Evolutionary conservation across 2,113 vertebrate species (phyloP).

Genomic region (Perca flavescens): DNA sequence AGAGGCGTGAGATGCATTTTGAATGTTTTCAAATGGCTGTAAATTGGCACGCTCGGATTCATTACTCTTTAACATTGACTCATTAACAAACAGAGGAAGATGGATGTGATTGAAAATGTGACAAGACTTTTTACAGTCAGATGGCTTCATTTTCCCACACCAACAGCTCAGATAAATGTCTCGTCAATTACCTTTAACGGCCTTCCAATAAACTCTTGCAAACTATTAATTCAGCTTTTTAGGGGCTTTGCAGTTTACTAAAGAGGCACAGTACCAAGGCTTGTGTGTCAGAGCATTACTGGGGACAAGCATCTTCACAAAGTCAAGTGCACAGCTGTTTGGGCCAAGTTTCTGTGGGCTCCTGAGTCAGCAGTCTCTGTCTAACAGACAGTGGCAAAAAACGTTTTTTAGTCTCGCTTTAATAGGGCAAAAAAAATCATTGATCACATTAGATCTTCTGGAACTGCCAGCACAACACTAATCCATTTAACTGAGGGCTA

Average conservation of each 20-base stretch:
- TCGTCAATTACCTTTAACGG: slow-evolving; percentile 2
- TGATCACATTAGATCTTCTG: slow-evolving; percentile 13
- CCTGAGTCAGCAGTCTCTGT: slow-evolving; percentile 29
- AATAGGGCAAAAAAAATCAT: slow-evolving; percentile 14
- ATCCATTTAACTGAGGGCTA: not conserved
- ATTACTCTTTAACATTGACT: not conserved
- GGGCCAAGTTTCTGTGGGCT: slow-evolving; percentile 17
- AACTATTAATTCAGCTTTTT: slow-evolving; percentile 48
- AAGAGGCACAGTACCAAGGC: not conserved
- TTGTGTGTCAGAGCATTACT: slow-evolving; percentile 29
- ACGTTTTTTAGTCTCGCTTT: not conserved
- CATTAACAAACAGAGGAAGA: not conserved
- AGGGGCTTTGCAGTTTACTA: slow-evolving; percentile 37
- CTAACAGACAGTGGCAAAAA: slow-evolving; percentile 10
- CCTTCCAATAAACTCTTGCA: slow-evolving; percentile 31
- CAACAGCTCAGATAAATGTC: slow-evolving; percentile 7
- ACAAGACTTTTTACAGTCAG: not conserved
- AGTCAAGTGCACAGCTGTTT: slow-evolving; percentile 9
- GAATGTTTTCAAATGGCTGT: not conserved
- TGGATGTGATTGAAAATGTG: not conserved
- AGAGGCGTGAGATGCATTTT: too few species aligned
- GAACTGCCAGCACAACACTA: slow-evolving; percentile 21
- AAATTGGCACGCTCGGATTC: not conserved
- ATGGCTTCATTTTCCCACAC: slow-evolving; percentile 6
- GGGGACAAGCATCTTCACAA: not conserved